These are phyloP conservation scores for Ceraclea dissimilis DNA, from an alignment of 2,888 invertebrate genomes.

Conservation along the genomic window DNA sequence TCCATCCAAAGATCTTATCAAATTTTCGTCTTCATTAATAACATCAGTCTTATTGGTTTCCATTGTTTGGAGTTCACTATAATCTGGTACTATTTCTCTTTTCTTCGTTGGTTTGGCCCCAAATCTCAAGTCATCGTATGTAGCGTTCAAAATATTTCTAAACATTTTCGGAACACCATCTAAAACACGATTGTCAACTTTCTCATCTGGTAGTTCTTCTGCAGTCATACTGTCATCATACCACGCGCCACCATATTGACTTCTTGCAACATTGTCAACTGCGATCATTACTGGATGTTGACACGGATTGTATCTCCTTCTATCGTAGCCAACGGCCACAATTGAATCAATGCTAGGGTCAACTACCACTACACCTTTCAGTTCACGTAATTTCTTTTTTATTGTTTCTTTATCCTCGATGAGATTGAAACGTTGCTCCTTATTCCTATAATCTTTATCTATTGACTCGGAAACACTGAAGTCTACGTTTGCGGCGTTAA, in stretches of 20 bases:
- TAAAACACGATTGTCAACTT: conserved; percentile 26
- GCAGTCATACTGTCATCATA: conserved; percentile 24
- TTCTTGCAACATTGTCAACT: conserved; percentile 75
- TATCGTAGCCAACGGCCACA: conserved; percentile 60
- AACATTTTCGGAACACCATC: conserved; percentile 41
- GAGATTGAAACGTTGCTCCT: not conserved
- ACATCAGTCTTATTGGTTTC: not conserved
- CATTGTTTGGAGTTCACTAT: not conserved
- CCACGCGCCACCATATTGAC: conserved; percentile 76
- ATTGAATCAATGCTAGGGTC: conserved; percentile 60
- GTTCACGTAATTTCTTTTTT: conserved; percentile 3
- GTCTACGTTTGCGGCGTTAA: not conserved
- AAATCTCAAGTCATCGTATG: conserved; percentile 37
- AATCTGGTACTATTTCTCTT: conserved; percentile 27
- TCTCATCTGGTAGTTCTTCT: conserved; percentile 20
- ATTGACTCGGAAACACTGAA: not conserved
- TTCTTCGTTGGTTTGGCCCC: conserved; percentile 41
- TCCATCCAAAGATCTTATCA: conserved; percentile 2
- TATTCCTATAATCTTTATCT: conserved; percentile 29
- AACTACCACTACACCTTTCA: conserved; percentile 49
- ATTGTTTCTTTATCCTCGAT: conserved; percentile 19
- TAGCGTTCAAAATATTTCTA: conserved; percentile 34
- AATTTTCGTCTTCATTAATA: not conserved
- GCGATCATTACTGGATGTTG: conserved; percentile 82
- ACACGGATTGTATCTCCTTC: conserved; percentile 55